Evolutionary conservation across 2,113 vertebrate genomes (phyloP), one percentile per base, ranked within the genome.

Genomic region (Plectropomus leopardus): DNA sequence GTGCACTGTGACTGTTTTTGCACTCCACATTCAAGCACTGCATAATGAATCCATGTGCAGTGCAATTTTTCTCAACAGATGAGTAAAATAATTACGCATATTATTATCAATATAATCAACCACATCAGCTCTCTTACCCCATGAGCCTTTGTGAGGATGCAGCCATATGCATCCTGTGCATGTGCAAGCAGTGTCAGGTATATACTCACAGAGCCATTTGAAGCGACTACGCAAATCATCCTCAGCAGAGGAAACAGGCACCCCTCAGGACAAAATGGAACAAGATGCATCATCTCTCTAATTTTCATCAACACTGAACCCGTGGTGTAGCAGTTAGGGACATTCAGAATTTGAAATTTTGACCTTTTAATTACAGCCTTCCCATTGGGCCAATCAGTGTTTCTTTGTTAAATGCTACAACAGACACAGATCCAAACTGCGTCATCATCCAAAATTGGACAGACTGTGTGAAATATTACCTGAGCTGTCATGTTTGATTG

Each of bases 361-460:
- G 82, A 90, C 86, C 86, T 90, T 89, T 90, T 90, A 88, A 88
- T 89, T 83, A 64, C 55, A 68, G 75, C n/a, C 36, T 76, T 84
- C 86, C 89, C 77, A 83, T 77, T 40, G 76, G 85, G 85, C 71
- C 81, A 92, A 88, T 88, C 87, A 90, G 81, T 54, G 55, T 76
- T 63, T 74, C 65, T 86, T 76, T 85, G 72, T 76, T 50, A 84
- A 91, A 87, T 85, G 79, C 60, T 73, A 88, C 42, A 81, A 85
- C 67, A 77, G 30, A 32, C 67, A 77, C 34, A 44, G 58, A 75
- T 7, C 19, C 50, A 58, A 47, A 67, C 65, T 69, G 53, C 4
- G 7, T 64, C 64, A 71, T 60, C 15, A 28, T 71, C 44, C 63
- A 45, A 76, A 78, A 45, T 60, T 69, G 58, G 57, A 30, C 13